Base-by-base conservation (phyloP, 2,113 vertebrate genomes). In the Ranitomeya imitator region DNA sequence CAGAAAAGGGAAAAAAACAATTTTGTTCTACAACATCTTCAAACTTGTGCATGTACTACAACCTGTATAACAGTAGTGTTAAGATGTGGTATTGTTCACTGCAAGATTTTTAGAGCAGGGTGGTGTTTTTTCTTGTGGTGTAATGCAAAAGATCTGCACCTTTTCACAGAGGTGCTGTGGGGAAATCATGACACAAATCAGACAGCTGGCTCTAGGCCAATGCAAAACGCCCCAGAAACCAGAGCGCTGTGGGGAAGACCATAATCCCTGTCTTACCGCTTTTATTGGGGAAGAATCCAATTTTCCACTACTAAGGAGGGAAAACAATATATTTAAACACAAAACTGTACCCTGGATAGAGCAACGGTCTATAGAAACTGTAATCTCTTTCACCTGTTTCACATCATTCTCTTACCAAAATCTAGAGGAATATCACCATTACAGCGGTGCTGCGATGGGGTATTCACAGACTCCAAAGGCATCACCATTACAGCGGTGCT, bases 211-310 rank as follows among this genome's bases (percentile, higher is more conserved):
- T 21, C 37, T n/a, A 37, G 6, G 80, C 80, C 80, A 83, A 83
- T 63, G 59, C 59, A 83, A 45, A 83, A 83, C 37, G 26, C 80
- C 60, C 80, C 59, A 83, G 80, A 83, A 65, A 59, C 80, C 80
- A 83, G 60, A 83, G 19, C 80, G 9, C 79, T 83, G 60, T 45
- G 80, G 60, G 80, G 80, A 63, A 83, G 80, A 23, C 19, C 80
- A 65, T 83, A 83, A 63, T 83, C 80, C 80, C 79, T 81, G 80
- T 83, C 80, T 83, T 83, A 63, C 80, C 26, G 80, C 80, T 83
- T 83, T 83, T 60, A 83, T 83, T 63, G 80, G 31, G 80, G 80
- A 81, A 81, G 79, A 83, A 83, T 83, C 80, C 80, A 83, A 83
- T 83, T 83, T 83, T 83, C 80, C 80, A 63, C 80, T 83, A 83